These are phyloP conservation scores for Embiotoca jacksoni DNA, from an alignment of 2,113 vertebrate genomes.

Conservation along the genomic window DNA sequence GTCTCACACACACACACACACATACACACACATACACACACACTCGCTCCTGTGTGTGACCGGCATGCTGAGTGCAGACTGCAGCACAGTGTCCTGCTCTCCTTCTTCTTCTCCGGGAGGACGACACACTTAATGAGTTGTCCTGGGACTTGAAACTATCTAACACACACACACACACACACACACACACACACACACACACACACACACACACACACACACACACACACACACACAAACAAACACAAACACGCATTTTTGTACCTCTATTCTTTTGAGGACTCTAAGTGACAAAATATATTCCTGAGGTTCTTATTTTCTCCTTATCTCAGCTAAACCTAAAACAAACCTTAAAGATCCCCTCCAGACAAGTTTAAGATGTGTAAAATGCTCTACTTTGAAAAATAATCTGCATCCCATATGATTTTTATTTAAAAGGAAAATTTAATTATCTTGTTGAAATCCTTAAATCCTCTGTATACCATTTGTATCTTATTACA, in stretches of 20 bases:
- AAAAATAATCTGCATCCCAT: no score
- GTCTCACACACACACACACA: constrained; percentile 15
- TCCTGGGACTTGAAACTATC: constrained; percentile 69
- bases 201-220: constrained; percentile 43
- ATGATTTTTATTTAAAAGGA: no score
- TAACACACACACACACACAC: constrained; percentile 43
- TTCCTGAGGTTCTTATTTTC: neutral
- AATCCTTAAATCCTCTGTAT: no score
- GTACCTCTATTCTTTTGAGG: constrained; percentile 3
- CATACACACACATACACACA: constrained; percentile 21
- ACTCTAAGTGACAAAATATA: constrained; percentile 6
- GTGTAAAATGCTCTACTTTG: no score
- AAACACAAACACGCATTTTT: neutral
- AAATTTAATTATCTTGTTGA: no score
- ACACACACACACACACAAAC: constrained; percentile 36
- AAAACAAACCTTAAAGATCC: no score
- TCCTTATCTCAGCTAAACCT: no score
- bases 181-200: constrained; percentile 44
- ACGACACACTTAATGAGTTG: constrained; percentile 77
- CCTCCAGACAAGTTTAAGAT: no score
- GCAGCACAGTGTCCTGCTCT: constrained; percentile 64
- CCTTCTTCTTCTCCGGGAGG: constrained; percentile 54
- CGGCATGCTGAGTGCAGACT: constrained; percentile 75
- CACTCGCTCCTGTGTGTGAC: constrained; percentile 57
- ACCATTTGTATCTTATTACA: no score